A percentile compares a stretch with the other conserved stretches of the same genome.
Evolutionary conservation across 1,140 invertebrate species (phyloP).

Genomic region (Berghia stephanieae): DNA sequence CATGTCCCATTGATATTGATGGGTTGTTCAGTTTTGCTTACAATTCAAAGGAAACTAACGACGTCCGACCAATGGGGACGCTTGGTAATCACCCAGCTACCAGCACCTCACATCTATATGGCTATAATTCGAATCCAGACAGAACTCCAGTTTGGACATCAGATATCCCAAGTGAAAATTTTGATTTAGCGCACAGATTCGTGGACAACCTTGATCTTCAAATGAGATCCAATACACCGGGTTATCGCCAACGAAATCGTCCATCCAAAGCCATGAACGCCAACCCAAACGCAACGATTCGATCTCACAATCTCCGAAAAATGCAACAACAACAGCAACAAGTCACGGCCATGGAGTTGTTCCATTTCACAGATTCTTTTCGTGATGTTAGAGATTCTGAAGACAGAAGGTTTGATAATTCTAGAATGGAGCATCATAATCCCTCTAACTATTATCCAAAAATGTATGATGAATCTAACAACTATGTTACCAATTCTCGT

Average conservation of each 20-base stretch:
- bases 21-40: slow-evolving; percentile 44
- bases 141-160: slow-evolving; percentile 27
- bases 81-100: slow-evolving; percentile 9
- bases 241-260: background rate
- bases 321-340: no score
- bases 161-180: background rate
- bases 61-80: background rate
- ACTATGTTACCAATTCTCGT: background rate
- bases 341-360: slow-evolving; percentile 46
- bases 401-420: no score
- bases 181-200: slow-evolving; percentile 20
- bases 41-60: slow-evolving; percentile 3
- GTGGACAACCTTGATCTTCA: slow-evolving; percentile 45
- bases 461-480: no score
- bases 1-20: slow-evolving; percentile 37
- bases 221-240: slow-evolving; percentile 24
- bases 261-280: slow-evolving; percentile 38
- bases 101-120: slow-evolving; percentile 42
- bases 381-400: slow-evolving; percentile 41
- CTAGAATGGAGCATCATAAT: background rate
- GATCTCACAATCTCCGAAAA: slow-evolving; percentile 54
- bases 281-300: slow-evolving; percentile 55
- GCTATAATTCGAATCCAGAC: no score
- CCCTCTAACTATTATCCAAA: no score
- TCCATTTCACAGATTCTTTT: slow-evolving; percentile 48